These are phyloP conservation scores for Accipiter virgatus DNA, from an alignment of 2,113 vertebrate species.

Conservation along the genomic window DNA sequence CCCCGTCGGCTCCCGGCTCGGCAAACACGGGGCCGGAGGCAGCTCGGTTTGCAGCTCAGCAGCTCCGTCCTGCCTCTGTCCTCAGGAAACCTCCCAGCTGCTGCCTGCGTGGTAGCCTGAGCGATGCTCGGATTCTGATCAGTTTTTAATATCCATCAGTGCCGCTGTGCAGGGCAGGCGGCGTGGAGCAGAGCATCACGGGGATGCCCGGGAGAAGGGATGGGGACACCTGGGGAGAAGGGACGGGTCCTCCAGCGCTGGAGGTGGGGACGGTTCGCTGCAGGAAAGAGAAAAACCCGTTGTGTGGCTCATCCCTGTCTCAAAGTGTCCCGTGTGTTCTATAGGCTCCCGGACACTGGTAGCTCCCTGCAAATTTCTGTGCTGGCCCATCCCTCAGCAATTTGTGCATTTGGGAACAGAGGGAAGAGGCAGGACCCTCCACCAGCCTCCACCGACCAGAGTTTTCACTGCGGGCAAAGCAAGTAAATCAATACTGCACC, in stretches of 20 bases:
- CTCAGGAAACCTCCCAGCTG: neutral
- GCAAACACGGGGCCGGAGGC: neutral
- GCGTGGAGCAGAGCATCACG: accelerated
- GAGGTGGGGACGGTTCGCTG: neutral
- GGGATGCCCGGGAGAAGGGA: neutral
- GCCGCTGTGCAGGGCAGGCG: neutral
- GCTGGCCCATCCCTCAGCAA: accelerated
- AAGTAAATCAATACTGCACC: neutral
- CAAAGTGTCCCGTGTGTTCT: accelerated
- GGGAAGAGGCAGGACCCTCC: neutral
- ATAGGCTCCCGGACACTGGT: accelerated
- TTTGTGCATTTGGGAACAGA: neutral
- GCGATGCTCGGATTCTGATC: accelerated
- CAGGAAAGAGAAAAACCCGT: neutral
- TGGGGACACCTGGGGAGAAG: neutral
- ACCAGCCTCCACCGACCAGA: neutral
- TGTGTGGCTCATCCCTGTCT: neutral
- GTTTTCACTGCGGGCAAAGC: neutral
- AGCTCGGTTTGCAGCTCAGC: neutral
- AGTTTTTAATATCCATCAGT: neutral
- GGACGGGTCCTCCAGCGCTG: neutral
- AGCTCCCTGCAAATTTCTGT: neutral
- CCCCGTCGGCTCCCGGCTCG: accelerated
- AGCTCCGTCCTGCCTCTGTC: neutral
- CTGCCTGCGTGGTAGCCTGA: accelerated